A percentile compares a stretch with the other conserved stretches of the same genome.
phyloP scores from a whole-genome alignment of 2,797 vertebrate genomes.

The Astyanax mexicanus region DNA sequence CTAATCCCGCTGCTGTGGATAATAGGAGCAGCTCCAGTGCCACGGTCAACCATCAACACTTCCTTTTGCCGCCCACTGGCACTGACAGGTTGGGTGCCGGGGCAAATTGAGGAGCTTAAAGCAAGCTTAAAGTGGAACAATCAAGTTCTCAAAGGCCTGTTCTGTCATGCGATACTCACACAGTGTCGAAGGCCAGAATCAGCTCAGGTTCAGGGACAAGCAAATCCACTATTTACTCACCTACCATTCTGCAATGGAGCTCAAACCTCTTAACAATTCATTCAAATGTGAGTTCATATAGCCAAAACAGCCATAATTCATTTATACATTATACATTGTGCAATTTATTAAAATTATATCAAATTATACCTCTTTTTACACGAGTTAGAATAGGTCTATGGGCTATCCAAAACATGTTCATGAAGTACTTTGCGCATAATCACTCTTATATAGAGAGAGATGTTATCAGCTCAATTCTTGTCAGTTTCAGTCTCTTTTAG shows the following conservation, averaged over 20 bases:
- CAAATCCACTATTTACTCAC: constrained; percentile 35
- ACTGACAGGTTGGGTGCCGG: constrained; percentile 7
- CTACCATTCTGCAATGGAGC: constrained; percentile 31
- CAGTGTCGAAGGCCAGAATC: constrained; percentile 54
- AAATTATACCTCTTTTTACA: too few species aligned
- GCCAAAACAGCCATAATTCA: too few species aligned
- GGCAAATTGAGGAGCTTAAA: constrained; percentile 40
- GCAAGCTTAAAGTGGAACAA: constrained; percentile 59
- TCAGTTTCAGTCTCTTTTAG: too few species aligned
- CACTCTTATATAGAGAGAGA: too few species aligned
- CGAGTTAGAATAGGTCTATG: too few species aligned
- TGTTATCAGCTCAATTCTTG: too few species aligned
- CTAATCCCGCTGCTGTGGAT: constrained; percentile 64
- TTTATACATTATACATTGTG: too few species aligned
- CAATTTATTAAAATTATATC: too few species aligned
- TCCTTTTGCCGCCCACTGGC: constrained; percentile 38
- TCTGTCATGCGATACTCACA: constrained; percentile 49
- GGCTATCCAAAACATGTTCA: too few species aligned
- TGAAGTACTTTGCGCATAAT: too few species aligned
- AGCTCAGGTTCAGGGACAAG: constrained; percentile 53
- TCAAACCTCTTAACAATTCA: not conserved
- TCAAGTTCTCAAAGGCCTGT: constrained; percentile 58
- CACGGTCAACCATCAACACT: constrained; percentile 19
- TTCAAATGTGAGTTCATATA: too few species aligned
- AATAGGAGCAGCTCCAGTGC: constrained; percentile 22